Evolutionary conservation across 2,888 invertebrate species (phyloP), one percentile per base, ranked within the genome.

Genomic region (Ophioninae sp.): DNA sequence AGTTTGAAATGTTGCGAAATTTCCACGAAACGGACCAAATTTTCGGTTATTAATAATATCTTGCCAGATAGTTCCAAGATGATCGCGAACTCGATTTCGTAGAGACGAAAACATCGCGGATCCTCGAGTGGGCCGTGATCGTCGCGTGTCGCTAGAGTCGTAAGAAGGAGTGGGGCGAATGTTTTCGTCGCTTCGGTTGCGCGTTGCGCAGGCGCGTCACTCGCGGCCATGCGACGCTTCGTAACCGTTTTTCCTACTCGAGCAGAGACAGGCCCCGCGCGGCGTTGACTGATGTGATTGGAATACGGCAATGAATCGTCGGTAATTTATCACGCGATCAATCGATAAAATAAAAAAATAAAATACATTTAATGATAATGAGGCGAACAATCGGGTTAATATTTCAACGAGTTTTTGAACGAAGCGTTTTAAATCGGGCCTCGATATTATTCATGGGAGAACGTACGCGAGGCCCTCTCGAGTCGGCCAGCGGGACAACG

Each of bases 401-500:
- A 68, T 68, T 37, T 61, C 68, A 59, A 6, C 51, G 78, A n/a
- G 58, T 58, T 56, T 71, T 51, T 68, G 68, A 68, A 44, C 17
- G 30, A 68, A 68, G 51, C 23, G 23, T 68, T 68, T 23, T 3
- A 30, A 30, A 30, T 30, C 30, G 44, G 22, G 3, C 5, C 51
- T 37, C 59, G 23, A 39, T 17, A 39, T 17, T 71, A 71, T 37
- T 20, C 23, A 37, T 69, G n/a, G n/a, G 8, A 37, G 37, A 56
- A 30, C 37, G 7, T 30, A 58, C 37, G 71, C 68, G 78, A 82
- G 69, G 79, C 68, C 74, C 68, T 69, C 59, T 74, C 69, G 74
- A 68, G 51, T 80, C 59, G 68, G 68, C 74, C 74, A 68, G 68
- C 41, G 69, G 68, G 74, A 59, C 58, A 80, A 80, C 67, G 79